Evolutionary conservation across 2,888 invertebrate genomes (phyloP), one percentile per base, ranked within the genome.

Genomic region (Prenolepis imparis): DNA sequence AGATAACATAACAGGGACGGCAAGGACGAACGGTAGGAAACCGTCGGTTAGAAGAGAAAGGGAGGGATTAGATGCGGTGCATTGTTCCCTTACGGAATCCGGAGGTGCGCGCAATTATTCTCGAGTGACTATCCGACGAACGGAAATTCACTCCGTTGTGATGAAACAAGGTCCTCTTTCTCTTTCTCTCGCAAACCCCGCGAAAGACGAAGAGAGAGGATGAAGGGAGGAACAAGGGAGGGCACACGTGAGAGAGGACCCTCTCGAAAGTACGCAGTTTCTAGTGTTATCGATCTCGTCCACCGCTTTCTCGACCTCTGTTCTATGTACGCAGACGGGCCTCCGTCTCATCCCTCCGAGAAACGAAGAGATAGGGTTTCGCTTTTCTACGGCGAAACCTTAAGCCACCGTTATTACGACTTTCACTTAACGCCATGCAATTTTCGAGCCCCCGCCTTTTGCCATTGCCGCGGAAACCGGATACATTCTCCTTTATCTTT

Each of bases 391-490:
- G 21, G 68, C 59, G 64, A 72, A 59, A 78, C 61, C 83, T 67
- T 83, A 86, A 73, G 77, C 86, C 61, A 36, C 44, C 57, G 66
- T 86, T 86, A 86, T 86, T 86, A 86, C 67, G 75, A 61, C 72
- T 73, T 86, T 86, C 78, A 78, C 86, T 86, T 83, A 78, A 75
- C 67, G 39, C 68, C 59, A 3, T 15, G 57, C 63, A 70, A 67
- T 83, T 84, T 68, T 82, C 80, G 18, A 67, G n/a, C 32, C 32
- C 4, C 3, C 21, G 24, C 12, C 12, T 21, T 74, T 74, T 36
- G 15, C 24, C 12, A 36, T 15, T 8, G 28, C 12, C 18, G 36
- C 9, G 15, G 57, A 48, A 59, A 83, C 18, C 67, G 28, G 44
- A 82, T 82, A 77, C 21, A 36, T 59, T 59, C 39, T 44, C 21